Conservation (phyloP, 2,888 invertebrate genomes). For the Lasius fuliginosus region DNA sequence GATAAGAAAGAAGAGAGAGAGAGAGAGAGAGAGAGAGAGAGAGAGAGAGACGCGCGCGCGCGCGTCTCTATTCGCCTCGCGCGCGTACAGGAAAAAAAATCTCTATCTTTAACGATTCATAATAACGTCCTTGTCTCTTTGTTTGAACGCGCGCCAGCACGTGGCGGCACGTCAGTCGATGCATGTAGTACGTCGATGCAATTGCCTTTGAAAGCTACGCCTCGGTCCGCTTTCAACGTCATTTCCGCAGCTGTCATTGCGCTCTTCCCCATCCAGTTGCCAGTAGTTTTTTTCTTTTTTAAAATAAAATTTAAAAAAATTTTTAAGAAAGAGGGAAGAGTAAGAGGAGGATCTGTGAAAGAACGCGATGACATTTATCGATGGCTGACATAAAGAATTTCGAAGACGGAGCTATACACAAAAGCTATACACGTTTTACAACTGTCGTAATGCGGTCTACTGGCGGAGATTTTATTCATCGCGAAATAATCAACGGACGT, state of each 20-base stretch:
- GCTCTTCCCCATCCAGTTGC: background rate
- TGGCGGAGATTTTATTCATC: slow-evolving; percentile 4
- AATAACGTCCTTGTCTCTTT: slow-evolving; percentile 71
- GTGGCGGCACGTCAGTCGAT: slow-evolving; percentile 67
- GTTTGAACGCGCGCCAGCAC: slow-evolving; percentile 76
- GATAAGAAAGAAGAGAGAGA: background rate
- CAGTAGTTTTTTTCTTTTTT: background rate
- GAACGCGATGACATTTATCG: background rate
- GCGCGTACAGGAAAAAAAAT: slow-evolving; percentile 60
- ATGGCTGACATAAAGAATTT: background rate
- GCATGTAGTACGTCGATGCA: slow-evolving; percentile 58
- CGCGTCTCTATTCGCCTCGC: slow-evolving; percentile 33
- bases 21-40: background rate
- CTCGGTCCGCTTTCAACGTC: slow-evolving; percentile 23
- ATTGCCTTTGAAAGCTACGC: slow-evolving; percentile 64
- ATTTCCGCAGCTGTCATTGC: slow-evolving; percentile 29
- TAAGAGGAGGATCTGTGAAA: background rate
- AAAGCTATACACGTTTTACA: background rate
- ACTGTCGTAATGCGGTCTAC: slow-evolving; percentile 17
- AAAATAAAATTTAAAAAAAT: background rate
- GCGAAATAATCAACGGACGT: slow-evolving; percentile 1
- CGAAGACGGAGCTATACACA: background rate
- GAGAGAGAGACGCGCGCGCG: slow-evolving; percentile 6
- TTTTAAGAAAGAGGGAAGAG: background rate
- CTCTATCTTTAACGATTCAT: slow-evolving; percentile 67